Evolutionary conservation across 2,113 vertebrate species (phyloP), one percentile per base, ranked within the genome.

Genomic region (Hemichromis elongatus): DNA sequence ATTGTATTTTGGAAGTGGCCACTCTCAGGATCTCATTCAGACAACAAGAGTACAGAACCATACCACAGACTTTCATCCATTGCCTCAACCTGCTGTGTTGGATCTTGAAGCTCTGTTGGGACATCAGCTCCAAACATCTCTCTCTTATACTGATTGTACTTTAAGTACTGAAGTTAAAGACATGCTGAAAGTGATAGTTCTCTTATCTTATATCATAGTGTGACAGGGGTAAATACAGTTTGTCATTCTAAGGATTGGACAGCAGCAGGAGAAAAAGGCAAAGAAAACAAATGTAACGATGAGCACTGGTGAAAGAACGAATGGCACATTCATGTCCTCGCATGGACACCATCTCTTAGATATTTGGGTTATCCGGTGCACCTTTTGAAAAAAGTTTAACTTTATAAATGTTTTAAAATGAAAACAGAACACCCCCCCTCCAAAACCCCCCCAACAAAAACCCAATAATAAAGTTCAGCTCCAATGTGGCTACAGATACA

Each of bases 281-380:
- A 90, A 93, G 21, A 84, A 77, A 86, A 37, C 50, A n/a, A 42
- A 33, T n/a, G 63, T 70, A 61, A 73, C 47, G 53, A 21, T 80
- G 86, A 93, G 90, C 89, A 93, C 86, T 80, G 87, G 81, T 81
- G 88, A 89, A 86, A 92, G 26, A 77, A 19, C 82, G 70, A 92
- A 94, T 93, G 93, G 92, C 94, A 95, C 93, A 52, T 83, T 52
- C 61, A 77, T 12, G 77, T 92, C 87, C 57, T 61, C 24, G 8
- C 3, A 14, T 53, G 84, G 81, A 88, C 81, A 52, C 61, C 86
- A 70, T 77, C 82, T 73, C 59, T 54, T 63, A 79, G 45, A 85
- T 37, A 54, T 78, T n/a, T 80, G 63, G 63, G 79, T 21, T 90
- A 18, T 83, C 83, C 52, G 37, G 54, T 81, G 73, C 66, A 85